Percentiles rank a stretch among this genome's conserved stretches.
phyloP scores from a whole-genome alignment of 64 coral and sea anemone species.

The Catalaphyllia jardinei region DNA sequence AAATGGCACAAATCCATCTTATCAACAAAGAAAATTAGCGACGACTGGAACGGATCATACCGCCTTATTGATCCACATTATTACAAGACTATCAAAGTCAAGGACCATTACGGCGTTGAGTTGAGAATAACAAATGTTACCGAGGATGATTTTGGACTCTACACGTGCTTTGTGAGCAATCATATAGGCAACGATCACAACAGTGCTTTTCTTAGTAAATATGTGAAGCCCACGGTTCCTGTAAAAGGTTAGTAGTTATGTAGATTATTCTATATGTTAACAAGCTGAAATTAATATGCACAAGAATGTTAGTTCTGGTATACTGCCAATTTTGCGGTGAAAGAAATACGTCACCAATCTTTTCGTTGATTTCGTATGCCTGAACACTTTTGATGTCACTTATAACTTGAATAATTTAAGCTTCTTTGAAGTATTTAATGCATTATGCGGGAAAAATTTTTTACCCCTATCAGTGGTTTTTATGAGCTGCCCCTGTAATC shows the following conservation, averaged over 20 bases:
- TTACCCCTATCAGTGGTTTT: too few species aligned
- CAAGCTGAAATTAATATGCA: too few species aligned
- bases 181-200: slow-evolving; percentile 76
- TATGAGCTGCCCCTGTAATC: background rate
- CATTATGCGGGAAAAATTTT: too few species aligned
- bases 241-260: slow-evolving; percentile 34
- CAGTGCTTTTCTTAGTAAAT: slow-evolving; percentile 77
- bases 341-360: too few species aligned
- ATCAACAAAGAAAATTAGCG: background rate
- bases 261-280: background rate
- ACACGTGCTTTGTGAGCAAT: slow-evolving; percentile 85
- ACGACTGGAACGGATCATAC: background rate
- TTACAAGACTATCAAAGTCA: slow-evolving; percentile 34
- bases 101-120: slow-evolving; percentile 1
- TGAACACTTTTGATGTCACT: too few species aligned
- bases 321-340: too few species aligned
- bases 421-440: too few species aligned
- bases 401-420: too few species aligned
- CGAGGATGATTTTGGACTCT: slow-evolving; percentile 58
- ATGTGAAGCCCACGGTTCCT: background rate
- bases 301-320: too few species aligned
- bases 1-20: slow-evolving; percentile 48
- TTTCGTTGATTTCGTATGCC: too few species aligned
- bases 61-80: slow-evolving; percentile 35
- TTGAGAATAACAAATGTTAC: slow-evolving; percentile 32